Base-by-base conservation (phyloP, 2,113 vertebrate species). In the Myrmecobius fasciatus region DNA sequence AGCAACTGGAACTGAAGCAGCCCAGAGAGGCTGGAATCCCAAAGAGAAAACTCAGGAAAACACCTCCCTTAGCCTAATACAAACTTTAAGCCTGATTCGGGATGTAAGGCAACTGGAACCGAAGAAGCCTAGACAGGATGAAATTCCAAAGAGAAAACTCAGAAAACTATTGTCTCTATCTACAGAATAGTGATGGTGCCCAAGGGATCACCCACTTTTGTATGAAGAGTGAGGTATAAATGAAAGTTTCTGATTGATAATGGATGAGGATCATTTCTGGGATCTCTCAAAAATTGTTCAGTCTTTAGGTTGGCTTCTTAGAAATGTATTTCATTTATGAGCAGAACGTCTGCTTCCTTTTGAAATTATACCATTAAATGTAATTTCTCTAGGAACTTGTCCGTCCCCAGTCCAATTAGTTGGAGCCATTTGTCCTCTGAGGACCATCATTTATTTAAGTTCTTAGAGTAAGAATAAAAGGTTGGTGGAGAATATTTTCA, bases 121-220 rank as follows among this genome's bases (percentile, higher is more conserved):
- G 26, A 0, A 31, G 1, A 11, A 67, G 31, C 3, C 31, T 31
- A 36, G 3, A 67, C 0, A 36, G 31, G 0, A 3, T 14, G 3
- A 31, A 67, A 36, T 67, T 12, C 60, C 17, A 67, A 36, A 67
- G 31, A 67, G 60, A 28, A 36, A 14, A 36, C 8, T 67, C 31
- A 36, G 10, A 67, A n/a, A n/a, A n/a, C 36, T 75, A 6, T 36
- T 67, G 11, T 67, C 60, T 67, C 60, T 36, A 22, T 36, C 60
- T 75, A 17, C 14, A 75, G 36, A 75, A n/a, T 20, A 75, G 17
- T 22, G 14, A 17, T 22, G 67, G 22, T n/a, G 67, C 14, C 67
- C 36, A 43, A 75, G 0, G 14, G 31, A 67, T n/a, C 31, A 20
- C 14, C 31, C 28, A 11, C 25, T 89, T 47, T 31, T 89, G 43